Base-by-base conservation (phyloP, 2,888 invertebrate species). In the Lypha dubia region DNA sequence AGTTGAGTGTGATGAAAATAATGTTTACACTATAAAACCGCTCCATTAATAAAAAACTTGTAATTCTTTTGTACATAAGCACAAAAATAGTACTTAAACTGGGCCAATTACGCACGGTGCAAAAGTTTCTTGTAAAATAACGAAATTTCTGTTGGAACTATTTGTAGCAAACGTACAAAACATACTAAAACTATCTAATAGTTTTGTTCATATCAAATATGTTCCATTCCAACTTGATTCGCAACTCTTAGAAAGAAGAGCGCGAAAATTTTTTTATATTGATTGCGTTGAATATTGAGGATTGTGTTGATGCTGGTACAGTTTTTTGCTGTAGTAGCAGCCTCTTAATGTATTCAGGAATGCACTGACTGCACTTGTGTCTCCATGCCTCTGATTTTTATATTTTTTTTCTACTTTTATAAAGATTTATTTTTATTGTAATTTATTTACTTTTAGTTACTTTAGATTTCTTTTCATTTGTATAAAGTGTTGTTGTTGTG, bases 281-380 rank as follows among this genome's bases (percentile, higher is more conserved):
- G 32, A n/a, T 68, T 53, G 51, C 38, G 15, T 20, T 7, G 32
- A 46, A 65, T 32, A 35, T 7, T 17, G 32, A 32, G 35, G n/a
- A 3, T 11, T 51, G 46, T 28, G 65, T 8, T 13, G 13, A 44
- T n/a, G 32, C 58, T 17, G 58, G 6, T 7, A 15, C 53, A 51
- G 20, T 20, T 15, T 38, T 13, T 62, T 13, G 22, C 5, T 11
- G n/a, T 49, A 24, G 44, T 62, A 62, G 22, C 44, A 24, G 67
- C 13, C 67, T 17, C 35, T 41, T n/a, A 56, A 17, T 65, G 13
- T 15, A 56, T 51, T 71, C 53, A 71, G 83, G 80, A 84, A 84
- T 79, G 41, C 62, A 35, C 22, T 49, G 38, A 49, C 46, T 84
- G 83, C 81, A 86, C 84, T 86, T 85, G 84, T 83, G 58, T 81